Base-by-base conservation (phyloP, 2,113 vertebrate species). In the Ondatra zibethicus region DNA sequence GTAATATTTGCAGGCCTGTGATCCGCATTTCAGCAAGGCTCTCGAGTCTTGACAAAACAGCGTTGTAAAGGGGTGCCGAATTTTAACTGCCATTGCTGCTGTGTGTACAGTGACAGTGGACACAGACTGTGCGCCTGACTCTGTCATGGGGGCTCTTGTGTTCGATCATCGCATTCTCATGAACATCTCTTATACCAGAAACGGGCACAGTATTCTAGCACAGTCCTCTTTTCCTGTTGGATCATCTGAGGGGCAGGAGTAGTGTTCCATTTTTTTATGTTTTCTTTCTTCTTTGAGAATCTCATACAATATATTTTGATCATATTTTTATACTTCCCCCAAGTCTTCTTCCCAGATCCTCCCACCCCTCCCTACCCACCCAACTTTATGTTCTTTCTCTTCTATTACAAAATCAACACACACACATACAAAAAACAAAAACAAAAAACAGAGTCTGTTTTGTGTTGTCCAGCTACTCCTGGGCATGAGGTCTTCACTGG, bases 1-100 rank as follows among this genome's bases (percentile, higher is more conserved):
- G 2, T 52, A 76, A 72, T 94, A 31, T 72, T 65, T 25, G 4
- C 65, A n/a, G 63, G 47, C 90, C 87, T 80, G 29, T 45, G 95
- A 68, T 97, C 92, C 88, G 45, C 78, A 93, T 96, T 94, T 88
- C 86, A 95, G 55, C 33, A 89, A 89, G 42, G 50, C 58, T 94
- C 11, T 90, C 61, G 50, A 89, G 8, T 89, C 88, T 91, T 87
- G 47, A 88, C 55, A 36, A 25, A 91, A n/a, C 14, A 84, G 9
- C 45, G 6, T 85, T 50, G 2, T 11, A 23, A 75, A 27, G 55
- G 61, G 94, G 55, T 52, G 25, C 10, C 52, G 12, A 78, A 31
- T 17, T 36, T 85, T 47, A 84, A 86, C 81, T 88, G 27, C n/a
- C n/a, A 68, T 25, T n/a, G 47, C 92, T 88, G 25, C 90, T 45